These are phyloP conservation scores for Oophaga sylvatica DNA, from an alignment of 2,797 vertebrate genomes.

Conservation along the genomic window DNA sequence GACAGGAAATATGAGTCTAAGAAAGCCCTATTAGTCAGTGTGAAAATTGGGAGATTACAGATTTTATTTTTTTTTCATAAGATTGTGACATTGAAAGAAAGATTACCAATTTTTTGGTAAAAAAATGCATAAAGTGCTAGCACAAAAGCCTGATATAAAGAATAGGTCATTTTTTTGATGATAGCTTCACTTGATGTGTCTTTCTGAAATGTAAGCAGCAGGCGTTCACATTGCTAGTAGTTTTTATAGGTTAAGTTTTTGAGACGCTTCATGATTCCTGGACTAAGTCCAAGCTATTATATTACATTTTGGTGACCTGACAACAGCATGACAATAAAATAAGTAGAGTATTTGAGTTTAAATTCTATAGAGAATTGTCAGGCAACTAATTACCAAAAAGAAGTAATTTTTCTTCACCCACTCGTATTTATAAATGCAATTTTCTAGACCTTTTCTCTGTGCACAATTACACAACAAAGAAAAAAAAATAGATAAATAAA, in stretches of 20 bases:
- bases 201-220: not conserved
- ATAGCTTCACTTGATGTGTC: too few relatives aligned
- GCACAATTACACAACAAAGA: not conserved
- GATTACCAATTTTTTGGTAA: too few relatives aligned
- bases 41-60: too few relatives aligned
- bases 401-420: not conserved
- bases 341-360: not conserved
- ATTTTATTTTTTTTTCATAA: too few relatives aligned
- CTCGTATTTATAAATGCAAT: not conserved
- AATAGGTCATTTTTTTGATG: too few relatives aligned
- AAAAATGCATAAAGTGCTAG: too few relatives aligned
- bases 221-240: not conserved
- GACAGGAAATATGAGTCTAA: too few relatives aligned
- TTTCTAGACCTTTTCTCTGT: conserved; percentile 9
- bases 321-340: not conserved
- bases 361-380: not conserved
- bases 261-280: not conserved
- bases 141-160: too few relatives aligned
- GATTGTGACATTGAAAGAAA: too few relatives aligned
- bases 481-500: too few relatives aligned
- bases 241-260: not conserved
- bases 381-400: not conserved
- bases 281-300: not conserved
- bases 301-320: not conserved
- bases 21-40: too few relatives aligned